Evolutionary conservation across 2,888 invertebrate genomes (phyloP), one percentile per base, ranked within the genome.

Genomic region (Xanthia togata): DNA sequence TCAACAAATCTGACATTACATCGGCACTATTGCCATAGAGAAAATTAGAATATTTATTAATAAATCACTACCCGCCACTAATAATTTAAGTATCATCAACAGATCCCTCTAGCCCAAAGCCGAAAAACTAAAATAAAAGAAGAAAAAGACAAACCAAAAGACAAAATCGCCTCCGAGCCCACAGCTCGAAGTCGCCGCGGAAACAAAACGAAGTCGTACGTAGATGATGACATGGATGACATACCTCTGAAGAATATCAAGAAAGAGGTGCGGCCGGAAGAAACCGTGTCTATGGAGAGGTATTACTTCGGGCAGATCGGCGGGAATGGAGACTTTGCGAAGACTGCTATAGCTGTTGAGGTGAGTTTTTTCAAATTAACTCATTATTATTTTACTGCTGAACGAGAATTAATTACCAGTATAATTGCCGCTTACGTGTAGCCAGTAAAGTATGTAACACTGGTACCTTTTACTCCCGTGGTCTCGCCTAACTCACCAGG

Each of bases 301-400:
- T 97, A 97, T 88, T 98, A 97, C 93, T 98, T 97, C 87, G 98
- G 97, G 0, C 97, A 97, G 85, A 90, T 94, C 3, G 95, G 94
- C 0, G 96, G 96, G 1, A 76, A 89, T 0, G 89, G 72, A 0
- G 82, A 82, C 0, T 70, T 57, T 1, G 87, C 90, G 20, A 90
- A 91, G 70, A 84, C 91, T 17, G 89, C 95, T 62, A 96, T 96
- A 57, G 93, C 95, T 87, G 96, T 96, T n/a, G 92, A 94, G 93
- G 96, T 96, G 26, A 84, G 93, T 82, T 20, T 2, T 20, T 60
- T 20, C 9, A 31, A 17, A 31, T 14, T 0, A 31, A 2, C 6
- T 31, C 8, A 17, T 59, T 31, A 11, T 55, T n/a, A 55, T 55
- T 55, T n/a, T 12, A 55, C 55, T 55, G 55, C 55, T n/a, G n/a